Percentiles rank a stretch among this genome's conserved stretches.
Evolutionary conservation across 2,113 vertebrate genomes (phyloP).

Genomic region (Campylomormyrus tamandua): DNA sequence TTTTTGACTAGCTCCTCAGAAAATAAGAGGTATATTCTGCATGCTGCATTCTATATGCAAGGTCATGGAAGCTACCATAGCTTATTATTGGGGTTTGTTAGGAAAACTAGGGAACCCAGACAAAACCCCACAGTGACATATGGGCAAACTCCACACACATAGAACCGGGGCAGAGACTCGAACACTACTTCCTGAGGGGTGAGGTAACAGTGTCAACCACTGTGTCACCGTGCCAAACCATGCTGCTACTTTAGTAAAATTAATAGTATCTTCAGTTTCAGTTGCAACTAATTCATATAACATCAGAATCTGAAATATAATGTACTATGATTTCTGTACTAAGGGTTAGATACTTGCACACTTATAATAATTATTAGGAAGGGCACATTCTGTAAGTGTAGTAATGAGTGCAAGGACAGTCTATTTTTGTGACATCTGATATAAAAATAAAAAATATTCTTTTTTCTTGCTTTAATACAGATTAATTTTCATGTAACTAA

Average conservation of each 20-base stretch:
- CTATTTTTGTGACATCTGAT: background rate
- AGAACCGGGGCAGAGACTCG: background rate
- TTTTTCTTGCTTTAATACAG: slow-evolving; percentile 30
- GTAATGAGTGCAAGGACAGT: background rate
- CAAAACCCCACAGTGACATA: background rate
- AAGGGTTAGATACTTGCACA: background rate
- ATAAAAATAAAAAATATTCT: background rate
- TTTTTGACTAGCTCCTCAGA: background rate
- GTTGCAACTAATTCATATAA: background rate
- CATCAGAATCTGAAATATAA: background rate
- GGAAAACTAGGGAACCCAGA: background rate
- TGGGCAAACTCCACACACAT: background rate
- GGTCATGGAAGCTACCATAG: background rate
- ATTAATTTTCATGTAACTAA: slow-evolving; percentile 24
- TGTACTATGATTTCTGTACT: background rate
- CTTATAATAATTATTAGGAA: background rate
- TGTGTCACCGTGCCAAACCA: background rate
- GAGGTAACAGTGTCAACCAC: background rate
- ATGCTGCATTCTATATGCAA: background rate
- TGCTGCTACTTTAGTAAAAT: background rate
- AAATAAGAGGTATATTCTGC: background rate
- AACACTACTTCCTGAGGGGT: background rate
- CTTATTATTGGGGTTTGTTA: background rate
- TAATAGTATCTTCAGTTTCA: background rate
- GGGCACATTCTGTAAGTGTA: background rate